Percentiles rank a stretch among this genome's conserved stretches.
phyloP scores from a whole-genome alignment of 2,888 invertebrate genomes.

The Cylindroiulus punctatus region DNA sequence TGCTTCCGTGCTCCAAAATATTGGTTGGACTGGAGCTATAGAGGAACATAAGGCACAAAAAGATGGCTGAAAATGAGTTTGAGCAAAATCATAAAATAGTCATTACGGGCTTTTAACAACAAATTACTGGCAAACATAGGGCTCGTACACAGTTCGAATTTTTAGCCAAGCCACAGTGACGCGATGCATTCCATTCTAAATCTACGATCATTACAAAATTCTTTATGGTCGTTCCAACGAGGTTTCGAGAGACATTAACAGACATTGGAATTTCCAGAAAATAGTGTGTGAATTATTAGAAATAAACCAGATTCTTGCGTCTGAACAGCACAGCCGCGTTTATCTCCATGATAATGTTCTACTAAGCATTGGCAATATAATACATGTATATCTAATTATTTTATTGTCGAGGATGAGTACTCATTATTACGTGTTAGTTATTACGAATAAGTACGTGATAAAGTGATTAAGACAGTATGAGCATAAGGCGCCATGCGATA shows the following conservation, averaged over 20 bases:
- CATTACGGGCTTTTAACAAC: slow-evolving; percentile 11
- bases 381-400: no score
- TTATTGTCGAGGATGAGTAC: no score
- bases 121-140: neutral
- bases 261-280: neutral
- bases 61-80: neutral
- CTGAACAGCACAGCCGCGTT: neutral
- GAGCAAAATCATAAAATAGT: neutral
- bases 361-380: no score
- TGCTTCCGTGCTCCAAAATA: neutral
- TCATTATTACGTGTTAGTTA: no score
- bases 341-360: no score
- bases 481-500: no score
- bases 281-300: neutral
- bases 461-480: no score
- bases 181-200: neutral
- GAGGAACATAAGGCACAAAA: neutral
- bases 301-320: neutral
- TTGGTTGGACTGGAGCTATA: neutral
- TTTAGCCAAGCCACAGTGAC: neutral
- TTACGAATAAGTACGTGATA: no score
- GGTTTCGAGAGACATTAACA: neutral
- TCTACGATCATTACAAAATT: neutral
- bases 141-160: neutral
- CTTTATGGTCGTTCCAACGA: neutral